A percentile compares a stretch with the other conserved stretches of the same genome.
Conservation (phyloP, 2,888 invertebrate genomes). For the Drepana falcataria region DNA sequence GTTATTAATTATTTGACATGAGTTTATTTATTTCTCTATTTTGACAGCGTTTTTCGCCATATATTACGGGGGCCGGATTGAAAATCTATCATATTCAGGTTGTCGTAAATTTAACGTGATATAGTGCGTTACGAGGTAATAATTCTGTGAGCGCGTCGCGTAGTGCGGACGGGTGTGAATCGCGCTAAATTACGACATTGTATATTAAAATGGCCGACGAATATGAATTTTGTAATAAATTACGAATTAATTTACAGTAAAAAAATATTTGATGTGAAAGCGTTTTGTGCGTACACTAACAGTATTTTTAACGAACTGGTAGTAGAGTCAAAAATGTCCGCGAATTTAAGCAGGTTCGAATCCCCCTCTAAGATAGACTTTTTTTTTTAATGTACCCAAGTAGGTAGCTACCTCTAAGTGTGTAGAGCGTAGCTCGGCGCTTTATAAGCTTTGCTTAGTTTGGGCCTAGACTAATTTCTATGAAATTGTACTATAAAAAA, state of each 20-base stretch:
- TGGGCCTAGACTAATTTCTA: too few species aligned
- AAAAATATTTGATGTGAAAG: too few species aligned
- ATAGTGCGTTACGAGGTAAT: slow-evolving; percentile 75
- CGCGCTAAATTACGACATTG: slow-evolving; percentile 70
- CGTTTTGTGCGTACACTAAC: too few species aligned
- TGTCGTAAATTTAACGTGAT: slow-evolving; percentile 76
- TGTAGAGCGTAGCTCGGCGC: too few species aligned
- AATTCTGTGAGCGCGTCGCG: slow-evolving; percentile 69
- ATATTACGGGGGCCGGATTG: slow-evolving; percentile 72
- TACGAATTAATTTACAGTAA: slow-evolving; percentile 31
- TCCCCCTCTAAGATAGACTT: slow-evolving; percentile 12
- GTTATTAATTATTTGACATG: slow-evolving; percentile 79
- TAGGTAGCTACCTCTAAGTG: too few species aligned
- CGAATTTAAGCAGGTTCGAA: too few species aligned
- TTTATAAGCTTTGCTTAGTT: too few species aligned
- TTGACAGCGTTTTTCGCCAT: slow-evolving; percentile 74
- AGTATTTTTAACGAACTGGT: too few species aligned
- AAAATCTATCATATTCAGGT: slow-evolving; percentile 79
- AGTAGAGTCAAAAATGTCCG: too few species aligned
- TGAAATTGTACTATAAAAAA: too few species aligned
- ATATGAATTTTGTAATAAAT: slow-evolving; percentile 41
- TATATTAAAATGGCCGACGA: slow-evolving; percentile 68
- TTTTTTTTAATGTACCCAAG: too few species aligned
- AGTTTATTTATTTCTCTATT: slow-evolving; percentile 78
- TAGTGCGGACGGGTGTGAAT: slow-evolving; percentile 75